phyloP scores from a whole-genome alignment of 2,888 invertebrate genomes.

The Hanleya hanleyi region DNA sequence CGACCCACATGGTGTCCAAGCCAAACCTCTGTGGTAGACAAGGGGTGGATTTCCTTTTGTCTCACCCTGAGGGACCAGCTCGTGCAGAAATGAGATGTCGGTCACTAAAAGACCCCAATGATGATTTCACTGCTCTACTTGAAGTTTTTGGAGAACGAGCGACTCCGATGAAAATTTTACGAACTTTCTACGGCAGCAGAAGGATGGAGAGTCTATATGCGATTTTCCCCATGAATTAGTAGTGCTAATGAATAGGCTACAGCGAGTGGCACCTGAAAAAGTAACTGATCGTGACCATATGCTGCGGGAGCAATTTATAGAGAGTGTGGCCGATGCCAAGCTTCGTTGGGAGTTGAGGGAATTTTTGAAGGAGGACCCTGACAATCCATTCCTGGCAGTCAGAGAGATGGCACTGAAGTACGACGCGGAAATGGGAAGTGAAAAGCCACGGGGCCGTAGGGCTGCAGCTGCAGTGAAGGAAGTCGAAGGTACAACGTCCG shows the following conservation, averaged over 20 bases:
- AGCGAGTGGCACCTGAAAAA: background rate
- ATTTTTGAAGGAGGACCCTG: conserved; percentile 74
- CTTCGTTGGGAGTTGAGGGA: conserved; percentile 68
- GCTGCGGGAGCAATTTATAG: background rate
- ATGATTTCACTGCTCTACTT: background rate
- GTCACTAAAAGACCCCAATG: background rate
- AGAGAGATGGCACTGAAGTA: background rate
- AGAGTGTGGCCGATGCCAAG: conserved; percentile 33
- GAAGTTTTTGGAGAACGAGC: background rate
- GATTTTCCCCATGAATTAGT: background rate
- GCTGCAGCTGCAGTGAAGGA: no score
- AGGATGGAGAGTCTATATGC: background rate
- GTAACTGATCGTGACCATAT: background rate
- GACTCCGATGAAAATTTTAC: background rate
- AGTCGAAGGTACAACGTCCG: no score
- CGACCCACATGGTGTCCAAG: background rate
- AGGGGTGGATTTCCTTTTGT: no score
- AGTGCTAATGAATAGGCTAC: background rate
- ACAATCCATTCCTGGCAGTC: conserved; percentile 72
- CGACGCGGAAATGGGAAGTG: background rate
- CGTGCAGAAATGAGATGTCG: background rate
- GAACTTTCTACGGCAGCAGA: background rate
- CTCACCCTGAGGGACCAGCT: background rate
- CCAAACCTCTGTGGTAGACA: no score
- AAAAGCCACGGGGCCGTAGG: no score